These are phyloP conservation scores for Siderastrea siderea DNA, from an alignment of 92 coral and sea anemone species.

Conservation along the genomic window DNA sequence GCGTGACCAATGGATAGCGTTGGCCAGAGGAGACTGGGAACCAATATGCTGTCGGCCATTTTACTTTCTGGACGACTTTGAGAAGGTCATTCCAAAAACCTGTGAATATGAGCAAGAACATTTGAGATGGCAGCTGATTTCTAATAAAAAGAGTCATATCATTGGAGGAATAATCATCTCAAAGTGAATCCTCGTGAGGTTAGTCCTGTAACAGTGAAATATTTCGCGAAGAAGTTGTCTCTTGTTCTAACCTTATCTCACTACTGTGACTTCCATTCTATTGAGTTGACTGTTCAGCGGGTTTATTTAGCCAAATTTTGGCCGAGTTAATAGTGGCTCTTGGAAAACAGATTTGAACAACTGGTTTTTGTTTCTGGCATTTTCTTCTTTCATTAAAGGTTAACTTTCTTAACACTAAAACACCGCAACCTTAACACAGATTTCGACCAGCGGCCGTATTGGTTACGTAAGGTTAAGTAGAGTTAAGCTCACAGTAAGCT, in stretches of 20 bases:
- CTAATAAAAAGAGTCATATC: background rate
- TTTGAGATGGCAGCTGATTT: background rate
- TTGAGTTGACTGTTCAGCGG: background rate
- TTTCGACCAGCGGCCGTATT: background rate
- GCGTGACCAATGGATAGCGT: constrained; percentile 2
- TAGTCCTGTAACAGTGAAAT: background rate
- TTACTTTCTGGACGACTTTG: background rate
- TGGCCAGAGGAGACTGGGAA: constrained; percentile 18
- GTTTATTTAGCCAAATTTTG: background rate
- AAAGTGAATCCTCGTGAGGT: background rate
- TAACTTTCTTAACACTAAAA: background rate
- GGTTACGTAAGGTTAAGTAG: background rate
- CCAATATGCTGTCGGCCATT: background rate
- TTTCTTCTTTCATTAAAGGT: too few species aligned
- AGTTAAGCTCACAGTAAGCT: too few species aligned
- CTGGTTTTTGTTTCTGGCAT: too few species aligned
- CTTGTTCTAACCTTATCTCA: too few species aligned
- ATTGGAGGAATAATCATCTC: background rate
- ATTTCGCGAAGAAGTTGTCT: background rate
- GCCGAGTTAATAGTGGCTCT: background rate
- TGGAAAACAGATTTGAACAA: background rate
- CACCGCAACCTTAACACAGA: too few species aligned
- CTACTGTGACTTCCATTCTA: too few species aligned
- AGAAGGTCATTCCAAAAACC: background rate
- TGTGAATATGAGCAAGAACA: background rate